phyloP scores from a whole-genome alignment of 2,888 invertebrate genomes.

The Biston betularia region DNA sequence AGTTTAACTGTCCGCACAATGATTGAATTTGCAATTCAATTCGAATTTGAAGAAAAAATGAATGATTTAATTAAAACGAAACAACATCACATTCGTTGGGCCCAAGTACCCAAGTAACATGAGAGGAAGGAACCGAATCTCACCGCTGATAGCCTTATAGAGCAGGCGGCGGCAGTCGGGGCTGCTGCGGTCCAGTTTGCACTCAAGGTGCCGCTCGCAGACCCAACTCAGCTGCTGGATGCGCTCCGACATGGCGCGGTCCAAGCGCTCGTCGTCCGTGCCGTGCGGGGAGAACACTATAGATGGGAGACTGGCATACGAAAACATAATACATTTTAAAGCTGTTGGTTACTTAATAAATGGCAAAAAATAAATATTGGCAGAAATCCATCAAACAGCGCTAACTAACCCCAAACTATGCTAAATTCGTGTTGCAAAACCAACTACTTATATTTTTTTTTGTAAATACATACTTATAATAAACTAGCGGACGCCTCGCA shows the following conservation, averaged over 20 bases:
- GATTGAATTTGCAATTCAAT: too few relatives aligned
- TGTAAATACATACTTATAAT: too few relatives aligned
- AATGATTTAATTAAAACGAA: too few relatives aligned
- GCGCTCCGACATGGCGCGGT: conserved; percentile 96
- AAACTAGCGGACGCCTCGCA: too few relatives aligned
- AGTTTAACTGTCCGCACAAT: too few relatives aligned
- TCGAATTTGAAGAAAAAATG: too few relatives aligned
- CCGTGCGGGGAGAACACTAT: conserved; percentile 94
- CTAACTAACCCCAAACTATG: too few relatives aligned
- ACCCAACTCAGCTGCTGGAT: conserved; percentile 99
- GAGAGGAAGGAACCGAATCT: conserved; percentile 28
- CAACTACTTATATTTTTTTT: too few relatives aligned
- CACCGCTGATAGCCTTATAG: conserved; percentile 97
- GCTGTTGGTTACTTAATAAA: too few relatives aligned
- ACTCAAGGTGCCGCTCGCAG: conserved; percentile 96
- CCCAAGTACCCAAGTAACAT: neutral
- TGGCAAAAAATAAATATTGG: neutral
- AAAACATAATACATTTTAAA: neutral
- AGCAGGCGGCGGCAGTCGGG: conserved; percentile 94
- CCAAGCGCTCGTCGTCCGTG: conserved; percentile 92
- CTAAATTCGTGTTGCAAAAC: too few relatives aligned
- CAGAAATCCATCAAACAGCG: too few relatives aligned
- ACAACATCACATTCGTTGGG: neutral
- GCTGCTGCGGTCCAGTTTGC: conserved; percentile 94
- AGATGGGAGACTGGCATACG: conserved; percentile 64